Evolutionary conservation across 2,888 invertebrate genomes (phyloP).

Genomic region (Unio pictorum): DNA sequence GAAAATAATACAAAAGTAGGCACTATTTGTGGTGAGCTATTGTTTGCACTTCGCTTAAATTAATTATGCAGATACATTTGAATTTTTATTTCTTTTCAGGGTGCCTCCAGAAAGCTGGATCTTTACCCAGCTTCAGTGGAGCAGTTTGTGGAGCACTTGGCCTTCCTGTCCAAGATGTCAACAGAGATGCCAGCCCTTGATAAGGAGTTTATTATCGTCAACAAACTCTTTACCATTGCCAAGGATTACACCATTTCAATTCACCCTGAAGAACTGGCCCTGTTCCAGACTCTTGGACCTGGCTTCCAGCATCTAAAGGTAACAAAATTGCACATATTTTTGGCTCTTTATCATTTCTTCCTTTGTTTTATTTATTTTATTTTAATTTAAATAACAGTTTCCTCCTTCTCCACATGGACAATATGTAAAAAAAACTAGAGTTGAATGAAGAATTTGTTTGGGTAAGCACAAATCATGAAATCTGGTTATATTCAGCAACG

Average conservation of each 20-base stretch:
- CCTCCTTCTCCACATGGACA: background rate
- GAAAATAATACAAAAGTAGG: too few species aligned
- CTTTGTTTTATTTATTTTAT: background rate
- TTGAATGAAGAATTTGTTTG: background rate
- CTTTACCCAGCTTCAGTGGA: constrained; percentile 66
- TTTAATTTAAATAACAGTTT: background rate
- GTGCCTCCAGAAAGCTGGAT: constrained; percentile 69
- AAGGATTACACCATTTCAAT: constrained; percentile 66
- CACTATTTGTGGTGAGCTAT: too few species aligned
- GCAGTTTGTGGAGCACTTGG: constrained; percentile 71
- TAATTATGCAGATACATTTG: constrained; percentile 1
- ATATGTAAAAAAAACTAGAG: too few species aligned
- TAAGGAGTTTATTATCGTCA: constrained; percentile 67
- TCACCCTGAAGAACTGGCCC: constrained; percentile 67
- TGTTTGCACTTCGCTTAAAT: background rate
- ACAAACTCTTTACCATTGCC: constrained; percentile 69
- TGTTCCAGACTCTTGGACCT: constrained; percentile 69
- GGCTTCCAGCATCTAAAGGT: constrained; percentile 71
- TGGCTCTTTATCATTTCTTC: background rate
- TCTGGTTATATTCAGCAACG: too few species aligned
- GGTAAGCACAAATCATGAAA: too few species aligned
- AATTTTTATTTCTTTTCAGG: constrained; percentile 42
- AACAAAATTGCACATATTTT: background rate
- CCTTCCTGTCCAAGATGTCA: constrained; percentile 68
- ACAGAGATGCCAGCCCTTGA: constrained; percentile 69